Percentiles rank a stretch among this genome's conserved stretches.
phyloP scores from a whole-genome alignment of 1,140 invertebrate genomes.

The Ectropis grisescens region DNA sequence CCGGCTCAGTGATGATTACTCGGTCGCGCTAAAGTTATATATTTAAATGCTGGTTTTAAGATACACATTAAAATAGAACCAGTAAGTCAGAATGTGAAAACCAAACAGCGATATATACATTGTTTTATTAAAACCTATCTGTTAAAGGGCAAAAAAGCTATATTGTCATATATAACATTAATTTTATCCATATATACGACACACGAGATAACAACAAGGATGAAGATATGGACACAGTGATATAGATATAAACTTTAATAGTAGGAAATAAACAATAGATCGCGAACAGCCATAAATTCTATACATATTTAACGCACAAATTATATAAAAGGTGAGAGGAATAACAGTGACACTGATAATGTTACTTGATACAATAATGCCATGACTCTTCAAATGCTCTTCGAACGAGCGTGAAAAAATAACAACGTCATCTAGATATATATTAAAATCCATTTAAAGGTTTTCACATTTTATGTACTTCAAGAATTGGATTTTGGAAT shows the following conservation, averaged over 20 bases:
- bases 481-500: too few species aligned
- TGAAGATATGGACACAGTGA: conserved; percentile 55
- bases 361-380: conserved; percentile 48
- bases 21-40: too few species aligned
- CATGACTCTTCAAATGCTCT: conserved; percentile 5
- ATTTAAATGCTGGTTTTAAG: too few species aligned
- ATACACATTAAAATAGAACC: too few species aligned
- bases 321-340: conserved; percentile 44
- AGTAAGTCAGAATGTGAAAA: too few species aligned
- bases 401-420: neutral
- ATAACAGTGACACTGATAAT: conserved; percentile 48
- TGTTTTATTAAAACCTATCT: neutral
- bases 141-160: conserved; percentile 33
- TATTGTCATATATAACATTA: conserved; percentile 58
- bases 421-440: neutral
- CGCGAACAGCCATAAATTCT: conserved; percentile 37
- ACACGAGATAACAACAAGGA: conserved; percentile 51
- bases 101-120: neutral
- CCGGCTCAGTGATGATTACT: too few species aligned
- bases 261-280: conserved; percentile 23
- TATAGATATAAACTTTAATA: conserved; percentile 34
- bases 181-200: conserved; percentile 40
- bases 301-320: conserved; percentile 43
- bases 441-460: too few species aligned
- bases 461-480: too few species aligned